Base-by-base conservation (phyloP, 2,797 vertebrate genomes). In the Peromyscus melanophrys region DNA sequence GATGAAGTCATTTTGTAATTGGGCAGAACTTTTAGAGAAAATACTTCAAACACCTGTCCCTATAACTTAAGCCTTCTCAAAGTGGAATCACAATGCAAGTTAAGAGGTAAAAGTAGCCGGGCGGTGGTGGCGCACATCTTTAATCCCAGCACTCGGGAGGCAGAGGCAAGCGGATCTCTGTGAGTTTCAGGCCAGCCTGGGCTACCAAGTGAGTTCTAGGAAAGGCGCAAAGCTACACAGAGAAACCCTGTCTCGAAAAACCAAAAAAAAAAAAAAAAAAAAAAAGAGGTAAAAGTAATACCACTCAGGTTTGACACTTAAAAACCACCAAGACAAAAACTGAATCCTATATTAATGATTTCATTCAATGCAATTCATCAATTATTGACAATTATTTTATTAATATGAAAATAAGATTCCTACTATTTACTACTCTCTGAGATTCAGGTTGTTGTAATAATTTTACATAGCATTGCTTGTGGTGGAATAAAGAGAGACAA, bases 291-390 rank as follows among this genome's bases (percentile, higher is more conserved):
- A 59, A 52, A 94, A 91, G 80, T 16, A 9, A 21, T 46, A 34
- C 12, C 34, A 80, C 34, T 76, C 55, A 78, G 78, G 37, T 37
- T 55, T 89, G 92, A 84, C 4, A 82, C 77, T 40, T 88, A 34
- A 89, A 93, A 89, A 86, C 46, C 71, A 95, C 0, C 27, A 43
- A 96, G 43, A 80, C 13, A 46, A 80, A 86, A 85, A 95, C 29
- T 43, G 73, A 96, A 55, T 61, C 29, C 57, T 67, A 25, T 40
- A 89, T n/a, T 52, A 52, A 80, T 71, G 75, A 34, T 84, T 75
- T 77, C 17, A 82, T 57, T 84, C n/a, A 88, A 85, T 37, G n/a
- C 73, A 61, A 65, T 13, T 16, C 16, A 52, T 61, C 43, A 49
- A 90, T 37, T 55, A 49, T 5, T 57, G 11, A 52, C 23, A 92